Base-by-base conservation (phyloP, 2,113 vertebrate genomes). In the Caracal caracal region DNA sequence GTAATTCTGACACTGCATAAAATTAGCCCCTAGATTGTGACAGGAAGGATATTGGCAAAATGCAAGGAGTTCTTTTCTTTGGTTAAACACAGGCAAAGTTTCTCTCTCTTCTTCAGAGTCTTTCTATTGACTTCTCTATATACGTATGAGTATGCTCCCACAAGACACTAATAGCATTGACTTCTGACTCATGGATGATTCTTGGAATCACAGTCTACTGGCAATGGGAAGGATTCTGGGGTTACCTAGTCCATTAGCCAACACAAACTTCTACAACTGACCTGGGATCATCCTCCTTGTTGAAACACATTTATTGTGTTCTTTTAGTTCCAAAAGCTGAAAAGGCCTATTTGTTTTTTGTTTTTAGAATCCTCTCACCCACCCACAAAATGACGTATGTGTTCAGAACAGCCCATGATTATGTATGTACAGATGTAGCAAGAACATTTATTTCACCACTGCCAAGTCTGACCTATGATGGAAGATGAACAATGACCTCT, bases 341-440 rank as follows among this genome's bases (percentile, higher is more conserved):
- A 97, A 98, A 98, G 96, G 87, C 65, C 86, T 96, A 73, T 97
- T 98, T 98, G 97, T 97, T 96, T 94, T 96, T 97, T 98, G 97
- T 97, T 97, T 97, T 81, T 83, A 97, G 94, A 94, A 79, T 90
- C 75, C 89, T 71, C 91, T 95, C 81, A 80, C 70, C 82, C 96
- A 93, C 93, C 96, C 93, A 96, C 85, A 96, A 97, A 93, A 96
- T 98, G 97, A 98, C 95, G 97, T 97, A 83, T 98, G 95, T 93
- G 93, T 96, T 97, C 88, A 96, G 93, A 98, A 98, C 94, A 98
- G 97, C 97, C 93, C 95, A 95, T 97, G 95, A 96, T 97, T 98
- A 96, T 97, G 95, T 49, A 79, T 88, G 73, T 93, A 94, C 97
- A 94, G 93, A 98, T 96, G 95, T 96, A 96, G 93, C 95, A 73